phyloP scores from a whole-genome alignment of 2,888 invertebrate species.

The Hirudinaria manillensis region DNA sequence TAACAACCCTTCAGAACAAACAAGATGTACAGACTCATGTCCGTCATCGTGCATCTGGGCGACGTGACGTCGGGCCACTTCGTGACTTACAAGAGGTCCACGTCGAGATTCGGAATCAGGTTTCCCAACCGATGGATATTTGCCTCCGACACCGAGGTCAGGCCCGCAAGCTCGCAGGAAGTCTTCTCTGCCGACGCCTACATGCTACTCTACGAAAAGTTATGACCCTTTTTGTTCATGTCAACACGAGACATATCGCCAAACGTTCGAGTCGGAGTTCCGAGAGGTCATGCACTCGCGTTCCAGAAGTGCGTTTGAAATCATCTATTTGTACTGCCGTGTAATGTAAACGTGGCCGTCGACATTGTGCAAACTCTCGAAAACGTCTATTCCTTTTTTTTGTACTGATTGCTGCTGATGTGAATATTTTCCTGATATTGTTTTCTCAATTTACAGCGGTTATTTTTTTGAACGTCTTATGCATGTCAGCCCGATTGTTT shows the following conservation, averaged over 20 bases:
- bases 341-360: too few species aligned
- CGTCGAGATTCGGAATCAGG: conserved; percentile 45
- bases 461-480: too few species aligned
- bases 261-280: too few species aligned
- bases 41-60: conserved; percentile 84
- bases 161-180: conserved; percentile 71
- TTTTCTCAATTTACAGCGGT: too few species aligned
- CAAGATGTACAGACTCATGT: conserved; percentile 63
- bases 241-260: too few species aligned
- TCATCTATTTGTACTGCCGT: too few species aligned
- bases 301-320: too few species aligned
- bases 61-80: conserved; percentile 87
- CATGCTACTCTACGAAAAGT: conserved; percentile 79
- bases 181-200: conserved; percentile 81
- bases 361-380: neutral
- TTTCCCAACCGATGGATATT: conserved; percentile 65
- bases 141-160: conserved; percentile 77
- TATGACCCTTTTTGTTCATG: conserved; percentile 7
- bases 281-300: too few species aligned
- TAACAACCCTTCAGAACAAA: neutral
- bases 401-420: too few species aligned
- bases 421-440: too few species aligned
- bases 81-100: conserved; percentile 75
- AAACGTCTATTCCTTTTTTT: too few species aligned
- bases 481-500: too few species aligned